A percentile compares a stretch with the other conserved stretches of the same genome.
phyloP scores from a whole-genome alignment of 2,797 vertebrate genomes.

The Silurus aristotelis region DNA sequence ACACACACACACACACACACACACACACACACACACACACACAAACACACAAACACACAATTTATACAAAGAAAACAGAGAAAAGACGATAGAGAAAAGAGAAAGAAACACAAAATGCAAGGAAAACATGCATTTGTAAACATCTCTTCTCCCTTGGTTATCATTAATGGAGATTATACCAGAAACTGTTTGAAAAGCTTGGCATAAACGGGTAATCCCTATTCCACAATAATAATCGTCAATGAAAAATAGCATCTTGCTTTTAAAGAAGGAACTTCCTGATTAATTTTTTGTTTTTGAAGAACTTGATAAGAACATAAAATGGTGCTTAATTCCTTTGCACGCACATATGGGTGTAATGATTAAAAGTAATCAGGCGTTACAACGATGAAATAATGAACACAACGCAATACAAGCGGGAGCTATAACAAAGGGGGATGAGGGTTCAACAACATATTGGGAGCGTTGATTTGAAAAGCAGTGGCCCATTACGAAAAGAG shows the following conservation, averaged over 20 bases:
- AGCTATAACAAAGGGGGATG: background rate
- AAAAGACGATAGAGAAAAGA: background rate
- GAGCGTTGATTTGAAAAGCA: slow-evolving; percentile 7
- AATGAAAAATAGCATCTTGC: background rate
- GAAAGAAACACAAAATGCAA: background rate
- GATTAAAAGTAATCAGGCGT: slow-evolving; percentile 9
- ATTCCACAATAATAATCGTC: background rate
- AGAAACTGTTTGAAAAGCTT: background rate
- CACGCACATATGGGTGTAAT: background rate
- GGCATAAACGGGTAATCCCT: background rate
- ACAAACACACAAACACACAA: background rate
- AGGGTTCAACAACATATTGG: background rate
- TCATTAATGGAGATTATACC: background rate
- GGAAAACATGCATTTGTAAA: slow-evolving; percentile 12
- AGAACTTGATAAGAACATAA: background rate
- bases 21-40: background rate
- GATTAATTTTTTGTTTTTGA: background rate
- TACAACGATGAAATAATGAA: slow-evolving; percentile 20
- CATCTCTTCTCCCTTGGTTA: slow-evolving; percentile 1
- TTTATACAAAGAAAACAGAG: background rate
- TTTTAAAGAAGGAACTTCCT: background rate
- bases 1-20: background rate
- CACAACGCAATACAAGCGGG: background rate
- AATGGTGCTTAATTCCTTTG: background rate
- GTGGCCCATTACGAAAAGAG: background rate